Evolutionary conservation across 53 echinoderm and acorn worm genomes (phyloP), one percentile per base, ranked within the genome.

Genomic region (Stichopus horrens): DNA sequence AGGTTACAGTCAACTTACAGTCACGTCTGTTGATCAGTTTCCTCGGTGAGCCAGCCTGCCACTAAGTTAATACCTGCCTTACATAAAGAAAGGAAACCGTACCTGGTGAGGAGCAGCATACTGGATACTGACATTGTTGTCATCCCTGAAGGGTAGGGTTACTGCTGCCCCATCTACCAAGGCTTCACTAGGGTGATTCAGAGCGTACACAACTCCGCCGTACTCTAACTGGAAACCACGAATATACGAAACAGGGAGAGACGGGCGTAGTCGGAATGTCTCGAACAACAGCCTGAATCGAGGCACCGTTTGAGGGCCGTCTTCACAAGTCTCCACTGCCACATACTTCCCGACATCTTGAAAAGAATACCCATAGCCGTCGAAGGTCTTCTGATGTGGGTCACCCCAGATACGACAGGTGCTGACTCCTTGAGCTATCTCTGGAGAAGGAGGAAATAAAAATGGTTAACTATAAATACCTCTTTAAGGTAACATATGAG

Each of bases 371-470:
- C 85, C 85, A 1, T 85, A 85, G 63, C 85, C 85, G 52, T 85
- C 85, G 16, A 85, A 85, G 7, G 85, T 66, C 22, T 85, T 85
- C 66, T 66, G 85, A 85, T 85, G 85, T 13, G 67, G 66, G 58
- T 85, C 85, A 63, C 85, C 85, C 85, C 85, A 85, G 13, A 85
- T 9, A 18, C 85, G 85, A 52, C 85, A 85, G 0, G 85, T 66
- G 16, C 22, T 66, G 37, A 37, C 37, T 37, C 37, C 37, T 37
- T 37, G 37, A 37, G 37, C 37, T 37, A 0, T 37, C 37, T 37
- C 37, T 37, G 37, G 37, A 37, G 37, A 37, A 37, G 37, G 37
- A 37, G 37, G 37, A 2, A 37, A 37, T 37, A 37, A 37, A 37
- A 37, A 37, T 37, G 37, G 37, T 37, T 37, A 37, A 37, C 37